A percentile compares a stretch with the other conserved stretches of the same genome.
phyloP scores from a whole-genome alignment of 2,113 vertebrate species.

The Anolis carolinensis region DNA sequence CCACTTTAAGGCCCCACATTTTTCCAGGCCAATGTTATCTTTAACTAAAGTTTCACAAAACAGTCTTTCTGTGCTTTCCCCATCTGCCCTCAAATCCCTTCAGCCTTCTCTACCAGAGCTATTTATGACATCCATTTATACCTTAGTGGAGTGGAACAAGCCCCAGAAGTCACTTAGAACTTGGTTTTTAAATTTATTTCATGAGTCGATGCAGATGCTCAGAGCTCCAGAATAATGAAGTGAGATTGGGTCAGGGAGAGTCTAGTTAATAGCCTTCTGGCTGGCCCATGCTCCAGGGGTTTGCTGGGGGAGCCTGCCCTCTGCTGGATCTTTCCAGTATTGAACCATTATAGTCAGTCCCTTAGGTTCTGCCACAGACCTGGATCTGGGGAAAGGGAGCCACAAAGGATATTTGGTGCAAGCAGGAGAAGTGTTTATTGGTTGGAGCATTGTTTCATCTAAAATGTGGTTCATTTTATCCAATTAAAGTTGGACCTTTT shows the following conservation, averaged over 20 bases:
- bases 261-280: background rate
- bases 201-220: background rate
- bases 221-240: background rate
- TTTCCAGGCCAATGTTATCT: slow-evolving; percentile 19
- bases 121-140: background rate
- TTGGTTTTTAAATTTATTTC: slow-evolving; percentile 15
- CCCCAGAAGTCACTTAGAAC: background rate
- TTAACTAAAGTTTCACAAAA: background rate
- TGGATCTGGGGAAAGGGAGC: background rate
- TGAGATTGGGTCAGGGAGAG: background rate
- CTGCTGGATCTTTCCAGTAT: background rate
- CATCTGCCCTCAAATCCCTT: background rate
- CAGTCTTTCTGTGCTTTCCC: background rate
- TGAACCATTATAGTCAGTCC: background rate
- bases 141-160: too few species aligned
- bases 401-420: background rate
- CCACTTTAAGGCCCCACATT: background rate
- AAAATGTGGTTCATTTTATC: background rate
- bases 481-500: background rate
- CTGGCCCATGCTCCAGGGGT: background rate
- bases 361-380: too few species aligned
- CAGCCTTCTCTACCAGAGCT: slow-evolving; percentile 5
- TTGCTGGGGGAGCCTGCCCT: slow-evolving; percentile 7
- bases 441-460: background rate
- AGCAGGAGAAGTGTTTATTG: background rate